Evolutionary conservation across 1,140 invertebrate genomes (phyloP).

Genomic region (Sycophila sp.): DNA sequence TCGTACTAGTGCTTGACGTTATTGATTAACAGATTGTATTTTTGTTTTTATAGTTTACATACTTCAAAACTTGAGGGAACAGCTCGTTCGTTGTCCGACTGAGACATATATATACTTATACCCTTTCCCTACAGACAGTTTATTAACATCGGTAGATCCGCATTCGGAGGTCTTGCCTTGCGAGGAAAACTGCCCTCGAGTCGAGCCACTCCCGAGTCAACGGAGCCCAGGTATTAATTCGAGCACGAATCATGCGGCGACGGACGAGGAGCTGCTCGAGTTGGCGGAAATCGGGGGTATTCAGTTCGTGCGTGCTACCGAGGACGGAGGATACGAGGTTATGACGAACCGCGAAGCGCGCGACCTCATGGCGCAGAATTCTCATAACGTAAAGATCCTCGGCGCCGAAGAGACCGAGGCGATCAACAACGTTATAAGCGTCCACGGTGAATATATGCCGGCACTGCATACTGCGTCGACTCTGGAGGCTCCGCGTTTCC

Average conservation of each 20-base stretch:
- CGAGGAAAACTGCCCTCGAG: conserved; percentile 2
- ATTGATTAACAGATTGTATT: conserved; percentile 17
- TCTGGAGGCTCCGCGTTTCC: neutral
- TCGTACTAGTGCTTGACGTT: neutral
- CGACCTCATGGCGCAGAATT: conserved; percentile 63
- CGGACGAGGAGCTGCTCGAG: conserved; percentile 62
- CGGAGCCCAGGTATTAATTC: neutral
- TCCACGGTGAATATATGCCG: conserved; percentile 1
- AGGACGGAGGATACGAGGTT: conserved; percentile 65
- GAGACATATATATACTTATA: conserved; percentile 27
- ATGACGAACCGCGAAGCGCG: conserved; percentile 64
- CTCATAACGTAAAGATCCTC: conserved; percentile 61
- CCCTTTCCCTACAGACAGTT: conserved; percentile 41
- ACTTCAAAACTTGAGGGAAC: conserved; percentile 26
- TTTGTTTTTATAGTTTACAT: conserved; percentile 36
- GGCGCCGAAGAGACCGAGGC: conserved; percentile 58
- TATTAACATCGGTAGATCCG: conserved; percentile 42
- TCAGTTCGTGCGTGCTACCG: conserved; percentile 65
- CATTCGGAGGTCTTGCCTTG: conserved; percentile 24
- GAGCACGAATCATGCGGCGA: conserved; percentile 41
- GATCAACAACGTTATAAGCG: conserved; percentile 55
- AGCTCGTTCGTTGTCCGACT: neutral
- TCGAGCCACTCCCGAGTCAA: neutral
- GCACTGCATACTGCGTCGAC: neutral
- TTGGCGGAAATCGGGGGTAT: conserved; percentile 63